These are phyloP conservation scores for Desoria tigrina DNA, from an alignment of 2,888 invertebrate species.

Conservation along the genomic window DNA sequence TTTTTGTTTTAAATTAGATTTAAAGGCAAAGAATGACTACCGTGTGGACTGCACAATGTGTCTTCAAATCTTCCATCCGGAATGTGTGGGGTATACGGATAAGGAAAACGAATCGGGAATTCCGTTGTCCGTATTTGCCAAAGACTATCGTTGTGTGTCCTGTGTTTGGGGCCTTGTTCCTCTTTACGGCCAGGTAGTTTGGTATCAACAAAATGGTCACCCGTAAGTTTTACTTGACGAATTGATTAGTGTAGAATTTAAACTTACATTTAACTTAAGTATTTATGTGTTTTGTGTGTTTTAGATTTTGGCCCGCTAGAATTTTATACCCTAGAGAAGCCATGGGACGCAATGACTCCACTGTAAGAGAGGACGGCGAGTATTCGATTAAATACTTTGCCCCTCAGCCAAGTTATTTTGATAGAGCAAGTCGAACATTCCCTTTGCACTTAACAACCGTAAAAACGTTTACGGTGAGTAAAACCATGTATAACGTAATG, in stretches of 20 bases:
- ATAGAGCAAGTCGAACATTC: constrained; percentile 31
- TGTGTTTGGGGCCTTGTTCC: constrained; percentile 48
- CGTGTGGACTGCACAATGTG: constrained; percentile 37
- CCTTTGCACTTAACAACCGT: constrained; percentile 35
- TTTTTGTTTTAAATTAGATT: constrained; percentile 18
- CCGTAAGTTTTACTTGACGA: constrained; percentile 33
- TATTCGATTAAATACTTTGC: constrained; percentile 50
- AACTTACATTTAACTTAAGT: not conserved
- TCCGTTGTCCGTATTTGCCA: constrained; percentile 24
- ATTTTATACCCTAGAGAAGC: constrained; percentile 44
- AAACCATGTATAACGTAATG: not conserved
- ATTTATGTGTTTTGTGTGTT: not conserved
- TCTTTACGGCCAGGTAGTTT: constrained; percentile 47
- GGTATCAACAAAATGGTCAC: constrained; percentile 43
- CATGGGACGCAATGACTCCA: constrained; percentile 17
- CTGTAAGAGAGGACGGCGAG: constrained; percentile 15
- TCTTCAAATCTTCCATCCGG: constrained; percentile 41
- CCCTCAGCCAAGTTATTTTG: constrained; percentile 26
- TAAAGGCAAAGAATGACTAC: constrained; percentile 22
- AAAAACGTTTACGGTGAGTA: constrained; percentile 42
- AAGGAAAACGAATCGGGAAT: constrained; percentile 4
- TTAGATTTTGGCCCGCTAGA: constrained; percentile 49
- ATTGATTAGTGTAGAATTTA: not conserved
- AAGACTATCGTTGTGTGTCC: constrained; percentile 40
- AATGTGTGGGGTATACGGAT: constrained; percentile 39